Percentiles rank a stretch among this genome's conserved stretches.
Evolutionary conservation across 92 coral and sea anemone genomes (phyloP).

Genomic region (Parazoanthus atlanticus): DNA sequence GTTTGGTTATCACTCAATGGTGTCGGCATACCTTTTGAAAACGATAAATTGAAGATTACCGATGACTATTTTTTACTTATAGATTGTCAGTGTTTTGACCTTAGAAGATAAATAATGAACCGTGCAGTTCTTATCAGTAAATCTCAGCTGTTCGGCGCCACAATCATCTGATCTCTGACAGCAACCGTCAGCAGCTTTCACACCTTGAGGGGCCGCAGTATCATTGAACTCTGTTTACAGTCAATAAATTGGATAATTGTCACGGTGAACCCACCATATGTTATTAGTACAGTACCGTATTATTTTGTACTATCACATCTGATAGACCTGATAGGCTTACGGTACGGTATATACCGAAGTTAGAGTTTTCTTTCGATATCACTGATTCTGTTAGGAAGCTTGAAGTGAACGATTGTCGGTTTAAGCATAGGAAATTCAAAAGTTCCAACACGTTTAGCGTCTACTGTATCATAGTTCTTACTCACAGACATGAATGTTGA

Average conservation of each 20-base stretch:
- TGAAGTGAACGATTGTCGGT: not conserved
- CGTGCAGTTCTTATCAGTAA: constrained; percentile 24
- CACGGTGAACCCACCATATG: not conserved
- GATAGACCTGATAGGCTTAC: not conserved
- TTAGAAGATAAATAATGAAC: constrained; percentile 32
- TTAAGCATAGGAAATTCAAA: no score
- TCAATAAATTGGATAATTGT: constrained; percentile 34
- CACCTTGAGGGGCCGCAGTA: constrained; percentile 18
- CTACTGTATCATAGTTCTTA: no score
- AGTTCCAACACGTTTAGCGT: no score
- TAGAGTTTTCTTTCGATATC: not conserved
- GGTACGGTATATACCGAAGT: not conserved
- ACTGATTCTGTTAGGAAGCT: not conserved
- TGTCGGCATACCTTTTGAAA: constrained; percentile 42
- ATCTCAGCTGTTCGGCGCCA: constrained; percentile 45
- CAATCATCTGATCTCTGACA: constrained; percentile 23
- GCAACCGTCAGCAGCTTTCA: not conserved
- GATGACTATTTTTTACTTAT: constrained; percentile 4
- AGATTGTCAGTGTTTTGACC: constrained; percentile 37
- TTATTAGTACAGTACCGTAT: not conserved
- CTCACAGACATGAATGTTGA: not conserved
- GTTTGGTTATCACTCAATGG: not conserved
- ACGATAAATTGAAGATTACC: not conserved
- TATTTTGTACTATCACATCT: not conserved
- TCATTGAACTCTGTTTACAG: constrained; percentile 1